Evolutionary conservation across 2,888 invertebrate genomes (phyloP).

Genomic region (Drosophila vallismaia): DNA sequence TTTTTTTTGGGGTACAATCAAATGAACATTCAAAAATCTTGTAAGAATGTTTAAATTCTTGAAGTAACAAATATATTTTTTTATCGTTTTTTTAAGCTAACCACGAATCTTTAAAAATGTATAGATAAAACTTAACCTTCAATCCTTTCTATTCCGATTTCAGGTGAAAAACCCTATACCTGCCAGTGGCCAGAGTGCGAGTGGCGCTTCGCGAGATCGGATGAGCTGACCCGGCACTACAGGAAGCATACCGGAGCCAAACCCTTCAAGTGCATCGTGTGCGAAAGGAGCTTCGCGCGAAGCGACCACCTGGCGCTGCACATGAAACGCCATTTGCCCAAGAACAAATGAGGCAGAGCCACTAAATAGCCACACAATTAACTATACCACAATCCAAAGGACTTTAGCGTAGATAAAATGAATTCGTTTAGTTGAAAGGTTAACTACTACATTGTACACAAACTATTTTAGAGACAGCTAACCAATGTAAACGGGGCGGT

Average conservation of each 20-base stretch:
- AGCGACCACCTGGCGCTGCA: slow-evolving; percentile 98
- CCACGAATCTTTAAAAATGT: not conserved
- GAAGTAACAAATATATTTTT: no score
- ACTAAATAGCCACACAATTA: slow-evolving; percentile 47
- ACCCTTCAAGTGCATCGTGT: slow-evolving; percentile 97
- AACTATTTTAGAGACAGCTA: slow-evolving; percentile 30
- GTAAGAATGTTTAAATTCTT: slow-evolving; percentile 37
- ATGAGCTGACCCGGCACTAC: slow-evolving; percentile 97
- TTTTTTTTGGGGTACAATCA: slow-evolving; percentile 13
- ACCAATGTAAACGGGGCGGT: slow-evolving; percentile 10
- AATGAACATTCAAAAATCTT: slow-evolving; percentile 21
- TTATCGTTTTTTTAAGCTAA: no score
- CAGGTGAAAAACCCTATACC: slow-evolving; percentile 98
- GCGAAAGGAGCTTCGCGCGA: slow-evolving; percentile 96
- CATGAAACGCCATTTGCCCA: slow-evolving; percentile 98
- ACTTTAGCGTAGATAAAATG: slow-evolving; percentile 77
- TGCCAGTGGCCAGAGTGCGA: slow-evolving; percentile 99
- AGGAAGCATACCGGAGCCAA: slow-evolving; percentile 98
- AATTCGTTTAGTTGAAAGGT: slow-evolving; percentile 49
- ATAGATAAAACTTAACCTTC: not conserved
- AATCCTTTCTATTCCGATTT: slow-evolving; percentile 58
- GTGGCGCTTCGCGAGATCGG: slow-evolving; percentile 98
- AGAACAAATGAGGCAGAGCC: slow-evolving; percentile 84
- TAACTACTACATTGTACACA: slow-evolving; percentile 57
- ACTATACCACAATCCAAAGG: slow-evolving; percentile 82